phyloP scores from a whole-genome alignment of 2,113 vertebrate species.

The Saguinus imperator region DNA sequence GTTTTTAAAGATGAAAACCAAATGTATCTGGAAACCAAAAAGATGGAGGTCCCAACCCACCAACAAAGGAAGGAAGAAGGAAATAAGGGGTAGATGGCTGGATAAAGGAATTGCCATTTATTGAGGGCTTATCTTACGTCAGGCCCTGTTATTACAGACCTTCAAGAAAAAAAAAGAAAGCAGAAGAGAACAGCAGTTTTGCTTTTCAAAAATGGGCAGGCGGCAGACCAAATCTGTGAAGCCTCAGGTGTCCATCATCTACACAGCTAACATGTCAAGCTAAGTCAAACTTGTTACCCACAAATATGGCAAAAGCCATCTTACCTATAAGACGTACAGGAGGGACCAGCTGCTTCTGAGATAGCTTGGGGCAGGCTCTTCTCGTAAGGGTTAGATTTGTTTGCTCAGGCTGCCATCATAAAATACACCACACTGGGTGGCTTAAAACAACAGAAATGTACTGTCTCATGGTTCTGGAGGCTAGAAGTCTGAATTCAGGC shows the following conservation, averaged over 20 bases:
- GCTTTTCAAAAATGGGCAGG: not conserved
- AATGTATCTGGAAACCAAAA: not conserved
- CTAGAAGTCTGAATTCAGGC: not conserved
- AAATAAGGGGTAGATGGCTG: not conserved
- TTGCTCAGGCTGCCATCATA: not conserved
- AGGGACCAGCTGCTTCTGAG: not conserved
- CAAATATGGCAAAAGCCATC: not conserved
- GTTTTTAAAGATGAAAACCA: not conserved
- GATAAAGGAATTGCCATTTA: not conserved
- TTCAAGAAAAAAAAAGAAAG: not conserved
- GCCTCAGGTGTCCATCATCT: fast-evolving
- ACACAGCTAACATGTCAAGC: not conserved
- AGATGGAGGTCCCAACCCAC: not conserved
- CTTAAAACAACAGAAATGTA: not conserved
- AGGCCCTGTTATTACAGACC: not conserved
- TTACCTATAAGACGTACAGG: not conserved
- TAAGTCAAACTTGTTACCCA: not conserved
- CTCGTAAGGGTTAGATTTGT: fast-evolving
- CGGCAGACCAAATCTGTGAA: not conserved
- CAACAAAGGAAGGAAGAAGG: not conserved
- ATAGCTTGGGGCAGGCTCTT: not conserved
- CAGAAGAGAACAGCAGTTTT: not conserved
- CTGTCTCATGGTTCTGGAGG: not conserved
- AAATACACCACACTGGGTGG: not conserved
- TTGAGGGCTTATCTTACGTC: not conserved